Conservation (phyloP, 2,797 vertebrate species). For the Phaenicophaeus curvirostris region DNA sequence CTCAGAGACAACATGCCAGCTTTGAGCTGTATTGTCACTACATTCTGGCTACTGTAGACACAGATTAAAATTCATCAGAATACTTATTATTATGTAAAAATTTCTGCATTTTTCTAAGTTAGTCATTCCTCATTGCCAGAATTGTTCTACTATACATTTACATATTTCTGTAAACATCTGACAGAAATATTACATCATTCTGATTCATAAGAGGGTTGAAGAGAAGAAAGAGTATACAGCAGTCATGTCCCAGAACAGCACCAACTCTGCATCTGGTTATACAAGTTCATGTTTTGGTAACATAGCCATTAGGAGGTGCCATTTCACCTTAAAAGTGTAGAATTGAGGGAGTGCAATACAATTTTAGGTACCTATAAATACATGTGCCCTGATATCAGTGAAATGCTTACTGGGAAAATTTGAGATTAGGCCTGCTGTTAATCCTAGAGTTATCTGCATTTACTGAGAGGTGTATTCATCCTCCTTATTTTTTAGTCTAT, state of each 20-base stretch:
- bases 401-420: neutral
- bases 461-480: neutral
- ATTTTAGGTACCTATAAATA: neutral
- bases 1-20: neutral
- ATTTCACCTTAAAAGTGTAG: neutral
- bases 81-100: neutral
- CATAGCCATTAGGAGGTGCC: fast-evolving
- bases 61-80: neutral
- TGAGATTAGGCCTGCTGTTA: neutral
- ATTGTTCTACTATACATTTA: neutral
- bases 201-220: neutral
- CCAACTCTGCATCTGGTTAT: neutral
- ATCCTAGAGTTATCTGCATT: neutral
- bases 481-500: neutral
- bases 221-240: neutral
- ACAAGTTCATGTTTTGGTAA: neutral
- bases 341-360: fast-evolving
- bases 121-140: neutral
- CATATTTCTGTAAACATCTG: neutral
- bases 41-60: neutral
- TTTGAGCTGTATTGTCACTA: neutral
- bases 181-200: neutral
- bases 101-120: neutral
- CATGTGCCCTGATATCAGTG: neutral
- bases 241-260: neutral